Percentiles rank a stretch among this genome's conserved stretches.
These are phyloP conservation scores for Tamias sibiricus DNA, from an alignment of 2,113 vertebrate genomes.

Conservation along the genomic window DNA sequence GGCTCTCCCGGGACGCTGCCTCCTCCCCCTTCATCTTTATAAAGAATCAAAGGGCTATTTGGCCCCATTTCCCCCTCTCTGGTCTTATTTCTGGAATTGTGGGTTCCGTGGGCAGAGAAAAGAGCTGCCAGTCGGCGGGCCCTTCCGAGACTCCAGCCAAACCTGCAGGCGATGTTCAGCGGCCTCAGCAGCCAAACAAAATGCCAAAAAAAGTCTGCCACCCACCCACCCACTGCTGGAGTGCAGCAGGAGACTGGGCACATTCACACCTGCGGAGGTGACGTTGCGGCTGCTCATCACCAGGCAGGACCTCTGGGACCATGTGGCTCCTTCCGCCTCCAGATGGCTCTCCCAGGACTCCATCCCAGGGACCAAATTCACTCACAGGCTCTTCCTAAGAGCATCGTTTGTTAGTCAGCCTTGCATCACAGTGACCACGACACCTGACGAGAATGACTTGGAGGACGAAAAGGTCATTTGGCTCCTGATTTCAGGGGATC, in stretches of 20 bases:
- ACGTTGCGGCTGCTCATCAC: too few species aligned
- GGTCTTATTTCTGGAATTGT: not conserved
- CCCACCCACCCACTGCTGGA: fast-evolving
- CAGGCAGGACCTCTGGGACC: not conserved
- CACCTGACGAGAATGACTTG: too few species aligned
- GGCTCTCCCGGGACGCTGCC: fast-evolving
- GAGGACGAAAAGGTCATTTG: too few species aligned
- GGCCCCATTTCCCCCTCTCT: too few species aligned
- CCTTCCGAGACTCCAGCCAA: not conserved
- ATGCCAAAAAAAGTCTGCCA: fast-evolving
- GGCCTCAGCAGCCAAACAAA: not conserved
- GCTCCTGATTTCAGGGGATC: too few species aligned
- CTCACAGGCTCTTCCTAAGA: not conserved
- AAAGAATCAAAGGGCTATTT: not conserved
- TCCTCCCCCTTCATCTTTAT: fast-evolving
- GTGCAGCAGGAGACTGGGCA: not conserved
- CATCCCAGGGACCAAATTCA: not conserved
- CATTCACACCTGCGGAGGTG: fast-evolving
- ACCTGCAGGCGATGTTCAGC: fast-evolving
- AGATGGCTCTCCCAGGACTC: not conserved
- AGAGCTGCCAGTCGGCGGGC: not conserved
- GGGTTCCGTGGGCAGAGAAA: not conserved
- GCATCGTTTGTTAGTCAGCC: fast-evolving
- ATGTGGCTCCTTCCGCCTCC: not conserved
- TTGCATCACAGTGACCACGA: too few species aligned